Evolutionary conservation across 2,888 invertebrate genomes (phyloP).

Genomic region (Tachystola acroxantha): DNA sequence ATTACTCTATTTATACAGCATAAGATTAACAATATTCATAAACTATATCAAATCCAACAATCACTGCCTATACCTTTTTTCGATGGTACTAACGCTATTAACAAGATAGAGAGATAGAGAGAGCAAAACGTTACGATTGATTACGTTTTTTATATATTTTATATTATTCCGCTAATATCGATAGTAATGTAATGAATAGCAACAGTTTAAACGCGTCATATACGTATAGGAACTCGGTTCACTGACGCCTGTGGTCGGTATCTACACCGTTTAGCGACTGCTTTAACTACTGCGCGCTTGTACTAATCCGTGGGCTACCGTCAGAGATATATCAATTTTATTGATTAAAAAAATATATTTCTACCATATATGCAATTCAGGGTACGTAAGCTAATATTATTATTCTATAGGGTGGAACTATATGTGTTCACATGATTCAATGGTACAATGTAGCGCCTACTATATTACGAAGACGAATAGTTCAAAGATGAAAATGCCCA

Average conservation of each 20-base stretch:
- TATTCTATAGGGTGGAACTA: not conserved
- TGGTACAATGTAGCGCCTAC: not conserved
- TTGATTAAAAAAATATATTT: not conserved
- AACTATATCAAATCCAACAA: constrained; percentile 79
- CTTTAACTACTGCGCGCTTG: not conserved
- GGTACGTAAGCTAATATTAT: not conserved
- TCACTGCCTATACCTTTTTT: constrained; percentile 70
- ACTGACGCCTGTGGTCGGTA: constrained; percentile 14
- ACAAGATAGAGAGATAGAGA: constrained; percentile 60
- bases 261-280: no score
- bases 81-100: constrained; percentile 73
- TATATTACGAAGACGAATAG: constrained; percentile 6
- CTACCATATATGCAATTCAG: not conserved
- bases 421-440: not conserved
- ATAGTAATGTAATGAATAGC: constrained; percentile 29
- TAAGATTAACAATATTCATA: constrained; percentile 78
- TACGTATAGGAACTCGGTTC: constrained; percentile 52
- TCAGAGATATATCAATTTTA: not conserved
- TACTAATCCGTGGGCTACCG: not conserved
- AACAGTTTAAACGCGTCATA: constrained; percentile 17
- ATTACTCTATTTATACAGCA: constrained; percentile 78
- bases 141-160: constrained; percentile 43
- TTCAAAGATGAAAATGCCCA: constrained; percentile 49
- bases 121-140: constrained; percentile 66
- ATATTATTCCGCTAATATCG: constrained; percentile 40